These are phyloP conservation scores for Therioaphis trifolii DNA, from an alignment of 2,888 invertebrate species.

Conservation along the genomic window DNA sequence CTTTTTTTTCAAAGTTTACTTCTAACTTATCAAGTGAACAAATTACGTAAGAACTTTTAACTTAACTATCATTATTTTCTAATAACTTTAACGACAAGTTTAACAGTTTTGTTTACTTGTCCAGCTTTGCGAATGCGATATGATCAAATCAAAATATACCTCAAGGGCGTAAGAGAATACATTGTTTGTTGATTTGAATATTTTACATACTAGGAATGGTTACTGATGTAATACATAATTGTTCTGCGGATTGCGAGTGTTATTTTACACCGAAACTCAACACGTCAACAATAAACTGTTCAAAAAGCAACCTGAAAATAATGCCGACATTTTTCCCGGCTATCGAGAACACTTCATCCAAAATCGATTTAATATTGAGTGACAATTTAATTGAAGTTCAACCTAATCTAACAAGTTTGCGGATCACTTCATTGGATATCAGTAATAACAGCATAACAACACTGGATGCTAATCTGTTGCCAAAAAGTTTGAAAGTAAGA, in stretches of 20 bases:
- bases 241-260: constrained; percentile 19
- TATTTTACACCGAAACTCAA: constrained; percentile 20
- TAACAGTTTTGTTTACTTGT: too few species aligned
- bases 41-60: too few species aligned
- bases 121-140: too few species aligned
- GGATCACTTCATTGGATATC: constrained; percentile 12
- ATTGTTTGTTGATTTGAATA: too few species aligned
- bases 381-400: background rate
- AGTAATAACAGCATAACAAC: constrained; percentile 31
- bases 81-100: too few species aligned
- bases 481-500: constrained; percentile 49
- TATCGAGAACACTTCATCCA: constrained; percentile 2
- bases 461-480: constrained; percentile 17
- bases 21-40: too few species aligned
- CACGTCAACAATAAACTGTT: constrained; percentile 7
- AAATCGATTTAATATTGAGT: background rate
- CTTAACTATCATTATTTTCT: too few species aligned
- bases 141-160: too few species aligned
- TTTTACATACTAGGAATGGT: constrained; percentile 19
- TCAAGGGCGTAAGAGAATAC: too few species aligned
- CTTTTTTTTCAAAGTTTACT: too few species aligned
- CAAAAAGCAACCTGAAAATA: background rate
- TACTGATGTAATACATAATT: constrained; percentile 11
- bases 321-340: background rate
- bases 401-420: constrained; percentile 27